Evolutionary conservation across 2,888 invertebrate species (phyloP).

Genomic region (Drosophila kambysellisi): DNA sequence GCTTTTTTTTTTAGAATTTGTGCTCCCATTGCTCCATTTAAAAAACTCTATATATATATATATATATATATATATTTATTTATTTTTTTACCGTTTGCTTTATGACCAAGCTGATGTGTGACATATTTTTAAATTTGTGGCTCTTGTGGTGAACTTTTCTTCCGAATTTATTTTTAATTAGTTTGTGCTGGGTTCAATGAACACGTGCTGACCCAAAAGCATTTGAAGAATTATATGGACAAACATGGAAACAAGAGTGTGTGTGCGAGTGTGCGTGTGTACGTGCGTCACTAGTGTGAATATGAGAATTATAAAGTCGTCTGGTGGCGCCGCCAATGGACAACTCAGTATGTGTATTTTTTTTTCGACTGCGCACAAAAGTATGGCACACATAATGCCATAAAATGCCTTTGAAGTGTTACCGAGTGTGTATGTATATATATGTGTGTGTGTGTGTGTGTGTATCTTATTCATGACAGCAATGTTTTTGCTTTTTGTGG

Average conservation of each 20-base stretch:
- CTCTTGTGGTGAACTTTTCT: conserved; percentile 36
- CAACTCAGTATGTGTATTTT: conserved; percentile 16
- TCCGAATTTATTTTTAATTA: conserved; percentile 60
- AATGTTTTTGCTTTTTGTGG: conserved; percentile 75
- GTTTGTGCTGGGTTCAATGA: conserved; percentile 62
- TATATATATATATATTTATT: not conserved
- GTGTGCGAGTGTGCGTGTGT: not conserved
- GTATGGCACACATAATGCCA: conserved; percentile 63
- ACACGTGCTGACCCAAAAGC: conserved; percentile 37
- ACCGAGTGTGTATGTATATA: conserved; percentile 1
- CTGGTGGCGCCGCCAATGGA: conserved; percentile 54
- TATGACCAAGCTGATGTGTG: conserved; percentile 47
- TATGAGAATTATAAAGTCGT: conserved; percentile 37
- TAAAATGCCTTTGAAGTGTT: conserved; percentile 74
- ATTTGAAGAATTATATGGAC: not conserved
- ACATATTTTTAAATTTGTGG: conserved; percentile 49
- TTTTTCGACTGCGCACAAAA: conserved; percentile 55
- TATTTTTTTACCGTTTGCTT: conserved; percentile 23
- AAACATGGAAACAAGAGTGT: too few species aligned
- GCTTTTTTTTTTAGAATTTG: too few species aligned
- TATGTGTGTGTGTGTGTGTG: conserved; percentile 21
- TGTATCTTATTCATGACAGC: conserved; percentile 69
- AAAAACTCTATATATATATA: too few species aligned
- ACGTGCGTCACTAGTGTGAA: conserved; percentile 39
- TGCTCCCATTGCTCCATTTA: not conserved